Evolutionary conservation across 1,140 invertebrate genomes (phyloP), one percentile per base, ranked within the genome.

Genomic region (Chymomyza costata): DNA sequence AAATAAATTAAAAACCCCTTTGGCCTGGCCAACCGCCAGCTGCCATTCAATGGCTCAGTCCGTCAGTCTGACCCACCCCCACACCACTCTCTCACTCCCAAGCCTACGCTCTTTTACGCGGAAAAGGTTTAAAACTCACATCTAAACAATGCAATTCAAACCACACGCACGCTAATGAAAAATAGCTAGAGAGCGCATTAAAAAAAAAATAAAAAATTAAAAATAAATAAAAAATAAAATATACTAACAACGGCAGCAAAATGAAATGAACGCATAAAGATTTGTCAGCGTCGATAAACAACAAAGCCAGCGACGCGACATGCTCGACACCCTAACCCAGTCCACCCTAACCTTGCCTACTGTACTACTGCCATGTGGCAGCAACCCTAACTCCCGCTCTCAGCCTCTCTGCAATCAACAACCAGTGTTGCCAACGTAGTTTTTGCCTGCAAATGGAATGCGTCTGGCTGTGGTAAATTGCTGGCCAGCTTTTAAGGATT

Each of bases 201-300:
- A 60, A 53, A 61, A 64, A 56, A 60, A 55, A 37, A 25, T 44
- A 64, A 55, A 61, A 59, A 48, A 17, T 64, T 21, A 39, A 44
- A 37, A 44, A 48, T 31, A 57, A 38, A 43, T n/a, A 50, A 19
- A 17, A n/a, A 25, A 39, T 14, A 8, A 10, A 17, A 31, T 38
- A 6, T 6, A 37, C 50, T 35, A 0, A 1, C 5, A 0, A n/a
- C 67, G 55, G 56, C 11, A 35, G 53, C 16, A 49, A 49, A 57
- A 56, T 56, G 35, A 62, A 62, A 62, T 57, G 53, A 62, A 62
- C 58, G 58, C 73, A 78, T 78, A 80, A 78, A 78, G 71, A 78
- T 78, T 78, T 80, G 71, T 78, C 71, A 80, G 51, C 67, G 71
- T 67, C 80, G 71, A 78, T 78, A 78, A 78, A 71, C 71, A 78